Percentiles rank a stretch among this genome's conserved stretches.
phyloP scores from a whole-genome alignment of 2,888 invertebrate genomes.

The Pherbina coryleti region DNA sequence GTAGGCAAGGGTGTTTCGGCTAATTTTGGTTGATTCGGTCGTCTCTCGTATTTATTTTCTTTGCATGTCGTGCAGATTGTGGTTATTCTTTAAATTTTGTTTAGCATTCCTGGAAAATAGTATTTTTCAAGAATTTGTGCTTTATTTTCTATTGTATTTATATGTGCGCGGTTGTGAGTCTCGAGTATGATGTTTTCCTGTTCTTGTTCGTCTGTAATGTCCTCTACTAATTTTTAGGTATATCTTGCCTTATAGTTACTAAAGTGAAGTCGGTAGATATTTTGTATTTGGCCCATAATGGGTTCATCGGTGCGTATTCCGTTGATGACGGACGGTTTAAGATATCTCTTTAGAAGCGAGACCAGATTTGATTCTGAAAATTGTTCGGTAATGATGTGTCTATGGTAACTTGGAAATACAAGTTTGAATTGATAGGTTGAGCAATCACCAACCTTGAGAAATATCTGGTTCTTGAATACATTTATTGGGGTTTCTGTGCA shows the following conservation, averaged over 20 bases:
- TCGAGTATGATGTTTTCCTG: no score
- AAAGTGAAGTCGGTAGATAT: background rate
- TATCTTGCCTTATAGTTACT: background rate
- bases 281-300: constrained; percentile 19
- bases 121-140: constrained; percentile 12
- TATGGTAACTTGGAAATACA: constrained; percentile 14
- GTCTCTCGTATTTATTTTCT: no score
- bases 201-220: no score
- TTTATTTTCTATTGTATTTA: constrained; percentile 12
- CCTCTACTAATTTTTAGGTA: background rate
- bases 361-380: background rate
- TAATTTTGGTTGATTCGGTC: no score
- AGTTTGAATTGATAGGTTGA: constrained; percentile 18
- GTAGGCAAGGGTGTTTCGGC: no score
- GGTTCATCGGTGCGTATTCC: constrained; percentile 20
- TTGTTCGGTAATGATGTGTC: background rate
- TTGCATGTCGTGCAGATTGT: no score
- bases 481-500: constrained; percentile 25
- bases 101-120: constrained; percentile 15
- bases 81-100: background rate
- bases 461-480: constrained; percentile 38
- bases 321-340: constrained; percentile 23
- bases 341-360: constrained; percentile 4
- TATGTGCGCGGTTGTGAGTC: no score
- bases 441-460: background rate